These are phyloP conservation scores for Cyprinella venusta DNA, from an alignment of 2,797 vertebrate genomes.

Conservation along the genomic window DNA sequence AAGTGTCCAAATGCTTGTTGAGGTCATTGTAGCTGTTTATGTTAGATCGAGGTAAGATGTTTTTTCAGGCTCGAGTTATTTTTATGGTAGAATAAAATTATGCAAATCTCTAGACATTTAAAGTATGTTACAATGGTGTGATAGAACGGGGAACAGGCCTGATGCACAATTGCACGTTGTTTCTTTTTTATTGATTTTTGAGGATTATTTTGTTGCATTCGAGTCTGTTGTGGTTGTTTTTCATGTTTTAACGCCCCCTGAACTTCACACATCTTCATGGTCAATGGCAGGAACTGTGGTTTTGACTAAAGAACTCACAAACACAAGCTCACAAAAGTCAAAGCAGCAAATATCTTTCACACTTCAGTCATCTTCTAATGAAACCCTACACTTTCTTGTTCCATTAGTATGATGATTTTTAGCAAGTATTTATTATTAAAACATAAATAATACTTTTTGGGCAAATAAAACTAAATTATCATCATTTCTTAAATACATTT, in stretches of 20 bases:
- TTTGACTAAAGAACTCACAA: background rate
- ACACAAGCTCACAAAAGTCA: background rate
- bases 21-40: background rate
- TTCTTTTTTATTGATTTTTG: background rate
- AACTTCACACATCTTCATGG: background rate
- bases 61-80: background rate
- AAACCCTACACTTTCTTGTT: background rate
- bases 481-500: background rate
- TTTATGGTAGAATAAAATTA: background rate
- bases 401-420: background rate
- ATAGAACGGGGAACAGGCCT: background rate
- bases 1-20: background rate
- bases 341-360: background rate
- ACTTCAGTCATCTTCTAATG: background rate
- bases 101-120: background rate
- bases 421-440: background rate
- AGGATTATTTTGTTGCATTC: background rate
- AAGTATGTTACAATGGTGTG: background rate
- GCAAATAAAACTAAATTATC: background rate
- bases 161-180: background rate
- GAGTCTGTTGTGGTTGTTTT: background rate
- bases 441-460: background rate
- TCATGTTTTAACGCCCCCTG: background rate
- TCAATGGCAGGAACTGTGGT: background rate
- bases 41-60: background rate